Conservation (phyloP, 2,888 invertebrate species). For the Callyntrura guangdongensis region DNA sequence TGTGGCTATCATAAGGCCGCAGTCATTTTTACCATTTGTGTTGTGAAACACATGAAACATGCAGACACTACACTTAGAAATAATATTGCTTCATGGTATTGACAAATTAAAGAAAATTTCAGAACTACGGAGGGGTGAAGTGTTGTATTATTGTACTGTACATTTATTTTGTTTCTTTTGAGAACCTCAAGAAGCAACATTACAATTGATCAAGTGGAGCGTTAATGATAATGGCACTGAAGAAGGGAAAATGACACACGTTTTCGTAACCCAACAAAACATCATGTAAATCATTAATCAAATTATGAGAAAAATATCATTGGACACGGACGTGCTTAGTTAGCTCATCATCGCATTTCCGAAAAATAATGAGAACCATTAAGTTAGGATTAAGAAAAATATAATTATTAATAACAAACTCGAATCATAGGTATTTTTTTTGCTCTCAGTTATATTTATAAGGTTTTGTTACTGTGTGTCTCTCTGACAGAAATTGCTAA, state of each 20-base stretch:
- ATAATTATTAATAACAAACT: no score
- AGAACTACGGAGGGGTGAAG: not conserved
- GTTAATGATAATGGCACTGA: not conserved
- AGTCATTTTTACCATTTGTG: not conserved
- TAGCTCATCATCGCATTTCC: not conserved
- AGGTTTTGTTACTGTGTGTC: no score
- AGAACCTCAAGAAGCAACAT: no score
- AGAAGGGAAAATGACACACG: constrained; percentile 3
- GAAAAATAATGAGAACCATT: not conserved
- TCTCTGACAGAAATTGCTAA: no score
- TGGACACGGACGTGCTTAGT: not conserved
- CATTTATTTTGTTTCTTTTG: no score
- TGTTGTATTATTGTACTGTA: not conserved
- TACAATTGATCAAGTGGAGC: no score
- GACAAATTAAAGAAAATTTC: not conserved
- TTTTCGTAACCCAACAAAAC: constrained; percentile 9
- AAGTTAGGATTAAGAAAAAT: not conserved
- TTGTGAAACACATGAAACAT: not conserved
- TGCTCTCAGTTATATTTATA: no score
- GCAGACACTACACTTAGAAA: no score
- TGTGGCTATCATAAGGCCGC: not conserved
- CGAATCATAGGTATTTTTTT: no score
- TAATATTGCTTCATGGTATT: not conserved
- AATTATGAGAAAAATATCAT: constrained; percentile 6
- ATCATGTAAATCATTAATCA: constrained; percentile 22